A percentile compares a stretch with the other conserved stretches of the same genome.
phyloP scores from a whole-genome alignment of 1,140 invertebrate genomes.

The Parasteatoda tepidariorum region DNA sequence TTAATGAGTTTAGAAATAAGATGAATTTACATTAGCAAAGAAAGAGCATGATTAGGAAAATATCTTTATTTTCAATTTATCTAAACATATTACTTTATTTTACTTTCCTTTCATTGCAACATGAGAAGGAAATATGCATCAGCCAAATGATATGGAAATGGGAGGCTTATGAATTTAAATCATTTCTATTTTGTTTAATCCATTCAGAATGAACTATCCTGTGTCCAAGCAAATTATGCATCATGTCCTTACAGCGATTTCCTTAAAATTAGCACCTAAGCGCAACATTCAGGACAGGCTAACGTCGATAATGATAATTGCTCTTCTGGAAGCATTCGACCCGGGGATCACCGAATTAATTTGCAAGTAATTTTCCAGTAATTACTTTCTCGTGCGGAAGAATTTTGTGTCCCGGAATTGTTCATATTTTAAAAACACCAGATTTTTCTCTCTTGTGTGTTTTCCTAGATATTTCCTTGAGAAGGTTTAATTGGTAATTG shows the following conservation, averaged over 20 bases:
- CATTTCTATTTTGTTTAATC: too few species aligned
- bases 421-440: slow-evolving; percentile 47
- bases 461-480: slow-evolving; percentile 5
- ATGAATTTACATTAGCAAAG: too few species aligned
- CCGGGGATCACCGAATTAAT: slow-evolving; percentile 38
- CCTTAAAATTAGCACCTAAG: slow-evolving; percentile 43
- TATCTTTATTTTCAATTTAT: too few species aligned
- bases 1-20: too few species aligned
- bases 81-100: too few species aligned
- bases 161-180: too few species aligned
- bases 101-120: too few species aligned
- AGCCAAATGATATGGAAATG: too few species aligned
- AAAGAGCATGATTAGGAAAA: too few species aligned
- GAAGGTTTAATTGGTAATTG: slow-evolving; percentile 44
- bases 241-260: slow-evolving; percentile 36
- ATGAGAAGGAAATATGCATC: too few species aligned
- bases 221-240: slow-evolving; percentile 26
- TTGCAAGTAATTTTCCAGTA: slow-evolving; percentile 24
- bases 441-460: slow-evolving; percentile 18
- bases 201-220: too few species aligned
- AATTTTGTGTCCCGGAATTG: slow-evolving; percentile 20
- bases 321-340: slow-evolving; percentile 18
- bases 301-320: slow-evolving; percentile 53
- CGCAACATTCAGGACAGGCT: neutral
- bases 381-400: slow-evolving; percentile 22